phyloP scores from a whole-genome alignment of 1,140 invertebrate genomes.

The Pissodes strobi region DNA sequence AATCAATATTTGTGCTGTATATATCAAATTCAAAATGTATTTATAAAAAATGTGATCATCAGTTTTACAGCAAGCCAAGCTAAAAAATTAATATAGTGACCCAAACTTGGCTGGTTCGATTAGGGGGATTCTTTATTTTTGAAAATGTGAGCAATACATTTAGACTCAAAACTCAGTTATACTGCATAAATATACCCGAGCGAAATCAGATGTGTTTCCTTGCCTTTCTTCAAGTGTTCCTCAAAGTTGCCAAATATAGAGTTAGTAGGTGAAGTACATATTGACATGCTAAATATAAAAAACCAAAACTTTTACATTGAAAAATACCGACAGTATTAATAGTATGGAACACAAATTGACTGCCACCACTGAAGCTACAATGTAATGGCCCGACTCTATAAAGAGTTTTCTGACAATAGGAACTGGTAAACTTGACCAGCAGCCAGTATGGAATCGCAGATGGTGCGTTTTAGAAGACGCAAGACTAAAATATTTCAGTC shows the following conservation, averaged over 20 bases:
- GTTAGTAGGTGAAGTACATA: neutral
- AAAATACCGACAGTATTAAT: neutral
- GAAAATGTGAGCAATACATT: neutral
- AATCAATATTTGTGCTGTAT: too few relatives aligned
- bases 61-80: too few relatives aligned
- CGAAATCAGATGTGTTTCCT: neutral
- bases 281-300: neutral
- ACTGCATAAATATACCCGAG: neutral
- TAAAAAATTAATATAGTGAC: too few relatives aligned
- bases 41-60: too few relatives aligned
- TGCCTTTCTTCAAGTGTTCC: neutral
- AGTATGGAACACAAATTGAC: neutral
- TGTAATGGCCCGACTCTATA: neutral
- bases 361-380: neutral
- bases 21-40: too few relatives aligned
- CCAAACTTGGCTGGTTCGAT: neutral
- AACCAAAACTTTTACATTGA: neutral
- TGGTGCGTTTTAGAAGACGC: conserved; percentile 19
- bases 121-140: conserved; percentile 2
- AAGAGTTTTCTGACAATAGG: conserved; percentile 10
- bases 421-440: neutral
- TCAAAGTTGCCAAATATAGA: neutral
- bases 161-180: neutral
- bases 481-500: conserved; percentile 1
- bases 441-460: conserved; percentile 2